Evolutionary conservation across 2,797 vertebrate species (phyloP), one percentile per base, ranked within the genome.

Genomic region (Cephalopachus bancanus): DNA sequence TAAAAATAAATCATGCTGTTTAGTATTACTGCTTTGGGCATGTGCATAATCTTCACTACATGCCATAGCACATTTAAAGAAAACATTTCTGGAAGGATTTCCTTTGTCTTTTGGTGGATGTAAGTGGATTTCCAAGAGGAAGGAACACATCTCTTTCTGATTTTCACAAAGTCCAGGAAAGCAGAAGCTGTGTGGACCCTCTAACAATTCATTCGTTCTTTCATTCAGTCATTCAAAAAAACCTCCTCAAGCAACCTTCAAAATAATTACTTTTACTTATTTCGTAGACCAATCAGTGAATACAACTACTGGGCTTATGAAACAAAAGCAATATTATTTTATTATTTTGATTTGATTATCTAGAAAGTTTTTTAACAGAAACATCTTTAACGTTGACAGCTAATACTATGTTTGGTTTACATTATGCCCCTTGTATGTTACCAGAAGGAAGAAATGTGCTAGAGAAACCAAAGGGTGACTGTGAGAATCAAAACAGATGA

Each of bases 401-500:
- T 94, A 81, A 93, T 89, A 85, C 84, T 87, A 59, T 44, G 59
- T 93, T 97, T 95, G 93, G 76, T 88, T 97, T 97, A 88, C 97
- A 90, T 96, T 95, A 90, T 94, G 10, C 37, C 75, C 64, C 53
- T 62, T 57, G 80, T 81, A 44, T 96, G 57, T 86, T 96, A 74
- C 69, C 44, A 83, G 65, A 93, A 88, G 51, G 30, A 88, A 92
- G 86, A 94, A 97, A 83, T 83, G 92, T 64, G 72, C 74, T 90
- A 69, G 92, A 85, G 87, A 92, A 96, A 96, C 74, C 94, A 76
- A 87, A 92, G 93, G 51, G n/a, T 89, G 80, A 95, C 91, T 71
- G 76, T 85, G 94, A 95, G 93, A 94, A 94, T 93, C 86, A 84
- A 96, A 97, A 95, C 76, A 85, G 72, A 94, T 96, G 95, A 96